Conservation (phyloP, 2,888 invertebrate genomes). For the Drosophila cracens region DNA sequence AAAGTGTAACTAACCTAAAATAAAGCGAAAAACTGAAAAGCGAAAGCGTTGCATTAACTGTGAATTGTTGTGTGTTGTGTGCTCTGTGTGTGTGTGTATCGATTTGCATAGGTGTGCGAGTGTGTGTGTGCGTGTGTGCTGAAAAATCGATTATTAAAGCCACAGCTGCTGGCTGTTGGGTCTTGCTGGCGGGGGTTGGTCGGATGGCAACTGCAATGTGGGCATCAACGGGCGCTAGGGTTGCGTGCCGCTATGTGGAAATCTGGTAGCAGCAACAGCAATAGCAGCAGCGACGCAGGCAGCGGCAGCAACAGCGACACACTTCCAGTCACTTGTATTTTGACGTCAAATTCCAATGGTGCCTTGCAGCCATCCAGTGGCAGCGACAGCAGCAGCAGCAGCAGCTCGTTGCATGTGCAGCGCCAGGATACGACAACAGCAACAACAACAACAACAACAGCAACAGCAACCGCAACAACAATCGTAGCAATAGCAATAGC, state of each 20-base stretch:
- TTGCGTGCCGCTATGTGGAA: constrained; percentile 77
- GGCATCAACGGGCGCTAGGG: constrained; percentile 50
- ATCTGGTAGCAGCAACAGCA: constrained; percentile 38
- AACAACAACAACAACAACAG: constrained; percentile 27
- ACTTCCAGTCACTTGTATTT: constrained; percentile 79
- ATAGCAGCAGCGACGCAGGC: constrained; percentile 34
- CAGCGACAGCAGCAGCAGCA: constrained; percentile 41
- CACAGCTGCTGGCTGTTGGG: constrained; percentile 71
- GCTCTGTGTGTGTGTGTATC: constrained; percentile 15
- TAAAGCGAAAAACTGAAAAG: constrained; percentile 46
- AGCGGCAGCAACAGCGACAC: constrained; percentile 66
- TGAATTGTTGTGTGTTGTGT: neutral
- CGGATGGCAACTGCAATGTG: constrained; percentile 56
- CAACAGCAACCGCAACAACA: constrained; percentile 40
- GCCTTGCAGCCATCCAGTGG: constrained; percentile 70
- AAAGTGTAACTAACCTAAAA: neutral
- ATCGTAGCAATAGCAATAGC: constrained; percentile 44
- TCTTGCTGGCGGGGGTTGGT: constrained; percentile 39
- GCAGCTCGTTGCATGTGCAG: constrained; percentile 71
- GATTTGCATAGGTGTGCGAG: constrained; percentile 21
- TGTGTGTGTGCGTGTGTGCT: constrained; percentile 58
- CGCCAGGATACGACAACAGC: constrained; percentile 53
- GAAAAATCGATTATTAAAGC: constrained; percentile 80
- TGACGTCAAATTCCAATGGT: constrained; percentile 77
- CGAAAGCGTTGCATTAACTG: constrained; percentile 54